phyloP scores from a whole-genome alignment of 2,797 vertebrate species.

The Pseudomugil tenellus region DNA sequence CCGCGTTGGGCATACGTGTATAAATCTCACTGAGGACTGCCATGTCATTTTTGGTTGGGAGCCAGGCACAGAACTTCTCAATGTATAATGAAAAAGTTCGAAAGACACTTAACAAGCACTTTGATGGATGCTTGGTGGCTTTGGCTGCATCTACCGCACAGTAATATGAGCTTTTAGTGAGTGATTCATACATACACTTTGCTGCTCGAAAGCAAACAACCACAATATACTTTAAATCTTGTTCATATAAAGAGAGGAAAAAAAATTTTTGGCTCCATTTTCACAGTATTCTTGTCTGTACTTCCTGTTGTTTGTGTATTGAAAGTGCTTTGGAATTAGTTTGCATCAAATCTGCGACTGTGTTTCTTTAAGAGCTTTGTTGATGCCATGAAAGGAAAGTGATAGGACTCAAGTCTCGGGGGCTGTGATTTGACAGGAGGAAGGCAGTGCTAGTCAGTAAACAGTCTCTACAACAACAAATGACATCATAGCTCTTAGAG shows the following conservation, averaged over 20 bases:
- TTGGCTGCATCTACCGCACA: constrained; percentile 58
- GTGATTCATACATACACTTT: constrained; percentile 72
- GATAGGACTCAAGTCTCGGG: constrained; percentile 68
- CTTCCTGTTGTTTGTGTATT: constrained; percentile 43
- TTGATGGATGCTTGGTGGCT: constrained; percentile 72
- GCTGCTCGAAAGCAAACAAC: constrained; percentile 60
- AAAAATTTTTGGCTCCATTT: constrained; percentile 25
- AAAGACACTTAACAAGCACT: constrained; percentile 75
- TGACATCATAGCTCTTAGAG: constrained; percentile 61
- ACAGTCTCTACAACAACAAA: constrained; percentile 62
- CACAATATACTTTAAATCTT: constrained; percentile 59
- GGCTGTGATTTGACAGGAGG: constrained; percentile 72
- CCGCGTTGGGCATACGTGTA: constrained; percentile 37
- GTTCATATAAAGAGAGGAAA: constrained; percentile 45
- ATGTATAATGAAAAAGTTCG: constrained; percentile 71
- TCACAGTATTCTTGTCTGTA: constrained; percentile 13
- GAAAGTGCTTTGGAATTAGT: constrained; percentile 21
- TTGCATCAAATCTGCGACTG: constrained; percentile 29
- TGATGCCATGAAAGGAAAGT: constrained; percentile 57
- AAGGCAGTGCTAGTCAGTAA: constrained; percentile 60
- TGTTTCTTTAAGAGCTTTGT: constrained; percentile 60
- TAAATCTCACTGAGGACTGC: constrained; percentile 65
- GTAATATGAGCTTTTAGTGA: constrained; percentile 67
- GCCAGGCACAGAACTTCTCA: constrained; percentile 57
- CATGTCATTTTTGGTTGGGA: constrained; percentile 63